Base-by-base conservation (phyloP, 2,113 vertebrate species). In the Prionailurus viverrinus region DNA sequence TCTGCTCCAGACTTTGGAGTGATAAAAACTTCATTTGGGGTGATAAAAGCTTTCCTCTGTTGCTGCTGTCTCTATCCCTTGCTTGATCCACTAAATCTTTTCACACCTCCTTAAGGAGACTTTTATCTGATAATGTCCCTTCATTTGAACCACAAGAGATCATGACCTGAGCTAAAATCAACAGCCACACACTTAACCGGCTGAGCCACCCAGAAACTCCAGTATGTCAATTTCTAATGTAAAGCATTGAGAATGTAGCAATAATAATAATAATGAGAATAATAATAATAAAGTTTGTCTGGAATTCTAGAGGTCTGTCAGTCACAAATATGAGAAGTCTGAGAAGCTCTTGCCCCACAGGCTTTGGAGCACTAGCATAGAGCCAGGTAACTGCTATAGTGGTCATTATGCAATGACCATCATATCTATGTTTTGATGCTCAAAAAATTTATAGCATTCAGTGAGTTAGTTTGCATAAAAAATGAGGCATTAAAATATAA, bases 71-170 rank as follows among this genome's bases (percentile, higher is more conserved):
- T 18, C 29, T 14, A 61, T 61, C 4, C 41, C n/a, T 74, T 55
- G n/a, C 27, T 95, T 95, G 41, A 53, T 89, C 41, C 27, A 5
- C 61, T 89, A 61, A 89, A 89, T 53, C 78, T 89, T 63, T 82
- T 82, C 53, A 81, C 7, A 63, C 66, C n/a, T 87, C 27, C n/a
- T 15, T 51, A 80, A 68, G 61, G 33, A 88, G 29, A 74, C 33
- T 80, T 39, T 48, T 71, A 86, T 71, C 78, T 73, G 53, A 36
- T 81, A 65, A 31, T 53, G 39, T 81, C 4, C 11, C 27, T 82
- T 88, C 65, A 73, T 88, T 66, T 29, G 65, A 92, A 63, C 29
- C 25, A 65, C 41, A 58, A 58, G 55, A 58, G 55, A 58, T 58
- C 55, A 58, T 23, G 18, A 58, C 55, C 55, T 58, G 55, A 21